phyloP scores from a whole-genome alignment of 2,797 vertebrate species.

The Oryzias sinensis region DNA sequence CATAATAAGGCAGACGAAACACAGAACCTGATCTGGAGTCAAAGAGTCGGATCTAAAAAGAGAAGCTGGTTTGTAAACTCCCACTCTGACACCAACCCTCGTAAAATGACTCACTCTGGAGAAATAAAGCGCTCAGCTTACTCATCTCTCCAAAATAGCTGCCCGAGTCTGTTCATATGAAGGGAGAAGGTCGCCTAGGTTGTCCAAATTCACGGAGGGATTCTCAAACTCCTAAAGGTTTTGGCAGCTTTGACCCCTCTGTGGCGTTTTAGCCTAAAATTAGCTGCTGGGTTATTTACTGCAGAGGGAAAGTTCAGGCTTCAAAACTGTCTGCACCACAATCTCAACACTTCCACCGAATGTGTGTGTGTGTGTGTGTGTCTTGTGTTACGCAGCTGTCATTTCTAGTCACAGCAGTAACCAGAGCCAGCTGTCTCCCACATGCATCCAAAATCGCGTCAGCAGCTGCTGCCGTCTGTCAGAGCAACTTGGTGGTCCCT shows the following conservation, averaged over 20 bases:
- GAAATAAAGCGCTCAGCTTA: background rate
- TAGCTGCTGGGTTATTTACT: conserved; percentile 18
- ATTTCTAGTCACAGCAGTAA: conserved; percentile 48
- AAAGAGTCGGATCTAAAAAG: conserved; percentile 3
- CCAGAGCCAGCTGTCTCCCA: conserved; percentile 43
- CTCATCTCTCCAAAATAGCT: conserved; percentile 1
- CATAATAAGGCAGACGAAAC: background rate
- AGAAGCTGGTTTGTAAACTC: conserved; percentile 11
- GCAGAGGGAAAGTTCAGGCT: background rate
- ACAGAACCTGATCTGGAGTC: conserved; percentile 4
- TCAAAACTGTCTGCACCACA: background rate
- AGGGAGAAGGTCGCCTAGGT: background rate
- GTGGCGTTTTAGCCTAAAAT: conserved; percentile 15
- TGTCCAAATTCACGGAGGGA: background rate
- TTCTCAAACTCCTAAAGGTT: background rate
- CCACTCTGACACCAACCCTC: background rate
- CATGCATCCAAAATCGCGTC: conserved; percentile 17
- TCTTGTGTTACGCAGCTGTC: conserved; percentile 49
- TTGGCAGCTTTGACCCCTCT: conserved; percentile 2
- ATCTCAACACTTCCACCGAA: conserved; percentile 6
- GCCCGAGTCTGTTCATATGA: background rate
- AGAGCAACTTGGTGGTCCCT: conserved; percentile 54
- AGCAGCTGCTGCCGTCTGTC: conserved; percentile 42
- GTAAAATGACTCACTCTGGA: conserved; percentile 10
- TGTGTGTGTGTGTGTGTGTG: conserved; percentile 8